Evolutionary conservation across 2,797 vertebrate species (phyloP).

Genomic region (Arremon aurantiirostris): DNA sequence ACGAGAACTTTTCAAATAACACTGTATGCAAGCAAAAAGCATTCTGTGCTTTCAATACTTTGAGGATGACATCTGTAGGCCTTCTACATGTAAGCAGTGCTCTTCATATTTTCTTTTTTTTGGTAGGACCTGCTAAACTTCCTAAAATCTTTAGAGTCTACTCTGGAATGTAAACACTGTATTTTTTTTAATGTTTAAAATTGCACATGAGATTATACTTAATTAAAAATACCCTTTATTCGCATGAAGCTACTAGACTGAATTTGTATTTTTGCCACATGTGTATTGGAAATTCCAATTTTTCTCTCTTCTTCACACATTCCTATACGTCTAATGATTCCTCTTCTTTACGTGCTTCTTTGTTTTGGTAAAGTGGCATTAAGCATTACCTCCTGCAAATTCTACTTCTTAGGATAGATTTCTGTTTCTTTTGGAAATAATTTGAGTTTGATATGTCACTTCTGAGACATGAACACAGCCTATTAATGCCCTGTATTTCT

Average conservation of each 20-base stretch:
- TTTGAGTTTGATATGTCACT: rapidly evolving
- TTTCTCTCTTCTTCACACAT: background rate
- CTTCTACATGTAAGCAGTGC: background rate
- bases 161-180: background rate
- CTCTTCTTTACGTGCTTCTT: background rate
- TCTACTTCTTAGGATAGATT: background rate
- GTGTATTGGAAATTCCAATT: background rate
- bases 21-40: background rate
- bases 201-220: background rate
- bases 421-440: background rate
- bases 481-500: background rate
- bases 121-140: background rate
- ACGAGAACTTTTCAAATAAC: background rate
- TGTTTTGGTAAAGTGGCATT: background rate
- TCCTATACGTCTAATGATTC: background rate
- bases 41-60: background rate
- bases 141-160: background rate
- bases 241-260: background rate
- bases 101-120: background rate
- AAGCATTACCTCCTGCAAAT: background rate
- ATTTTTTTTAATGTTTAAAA: background rate
- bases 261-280: background rate
- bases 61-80: background rate
- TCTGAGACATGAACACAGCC: rapidly evolving
- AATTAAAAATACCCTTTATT: background rate